These are phyloP conservation scores for Eubasilissa splendida DNA, from an alignment of 2,888 invertebrate genomes.

Conservation along the genomic window DNA sequence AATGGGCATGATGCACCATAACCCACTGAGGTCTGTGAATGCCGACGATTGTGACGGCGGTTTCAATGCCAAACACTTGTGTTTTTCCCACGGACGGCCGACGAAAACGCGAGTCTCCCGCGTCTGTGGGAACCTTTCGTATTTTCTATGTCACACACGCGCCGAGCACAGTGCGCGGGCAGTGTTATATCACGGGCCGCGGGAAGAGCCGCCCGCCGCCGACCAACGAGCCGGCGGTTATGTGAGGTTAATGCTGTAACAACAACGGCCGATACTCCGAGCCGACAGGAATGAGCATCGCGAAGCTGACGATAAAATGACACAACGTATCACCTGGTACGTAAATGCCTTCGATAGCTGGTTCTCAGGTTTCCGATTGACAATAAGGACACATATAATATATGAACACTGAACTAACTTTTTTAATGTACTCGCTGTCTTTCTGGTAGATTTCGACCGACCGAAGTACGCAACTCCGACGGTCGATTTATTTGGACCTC, in stretches of 20 bases:
- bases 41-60: constrained; percentile 1
- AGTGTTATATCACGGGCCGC: constrained; percentile 1
- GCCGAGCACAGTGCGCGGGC: not conserved
- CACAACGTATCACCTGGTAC: too few relatives aligned
- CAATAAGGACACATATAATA: too few relatives aligned
- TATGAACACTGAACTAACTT: too few relatives aligned
- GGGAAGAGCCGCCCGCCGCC: not conserved
- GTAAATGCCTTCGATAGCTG: too few relatives aligned
- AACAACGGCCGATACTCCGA: too few relatives aligned
- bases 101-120: constrained; percentile 26
- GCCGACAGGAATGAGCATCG: too few relatives aligned
- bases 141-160: constrained; percentile 5
- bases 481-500: too few relatives aligned
- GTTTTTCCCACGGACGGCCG: constrained; percentile 11
- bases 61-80: constrained; percentile 19
- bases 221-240: not conserved
- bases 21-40: not conserved
- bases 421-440: too few relatives aligned
- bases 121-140: not conserved
- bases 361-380: too few relatives aligned
- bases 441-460: too few relatives aligned
- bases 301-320: too few relatives aligned
- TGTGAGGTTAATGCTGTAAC: not conserved
- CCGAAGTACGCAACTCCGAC: too few relatives aligned
- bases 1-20: constrained; percentile 15